phyloP scores from a whole-genome alignment of 1,140 invertebrate species.

The Neoseiulus cucumeris region DNA sequence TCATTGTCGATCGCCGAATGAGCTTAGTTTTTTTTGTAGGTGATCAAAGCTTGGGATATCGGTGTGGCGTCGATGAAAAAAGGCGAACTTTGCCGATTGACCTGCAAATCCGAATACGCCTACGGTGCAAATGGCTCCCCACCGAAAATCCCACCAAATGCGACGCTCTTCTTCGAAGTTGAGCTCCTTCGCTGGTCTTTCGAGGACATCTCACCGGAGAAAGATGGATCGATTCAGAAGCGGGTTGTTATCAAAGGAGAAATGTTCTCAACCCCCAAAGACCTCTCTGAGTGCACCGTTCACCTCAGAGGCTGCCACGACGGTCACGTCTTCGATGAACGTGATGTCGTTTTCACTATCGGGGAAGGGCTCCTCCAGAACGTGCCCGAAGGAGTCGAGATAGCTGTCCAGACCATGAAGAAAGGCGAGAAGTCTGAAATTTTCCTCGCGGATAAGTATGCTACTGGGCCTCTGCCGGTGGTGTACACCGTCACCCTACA shows the following conservation, averaged over 20 bases:
- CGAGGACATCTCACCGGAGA: slow-evolving; percentile 63
- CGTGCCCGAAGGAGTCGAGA: slow-evolving; percentile 62
- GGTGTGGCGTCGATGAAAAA: slow-evolving; percentile 84
- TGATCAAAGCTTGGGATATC: slow-evolving; percentile 89
- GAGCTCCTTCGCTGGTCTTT: slow-evolving; percentile 57
- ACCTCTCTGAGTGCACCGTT: slow-evolving; percentile 40
- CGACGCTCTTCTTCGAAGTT: slow-evolving; percentile 57
- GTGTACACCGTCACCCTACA: slow-evolving; percentile 49
- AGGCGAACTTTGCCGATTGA: slow-evolving; percentile 63
- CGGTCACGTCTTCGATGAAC: slow-evolving; percentile 44
- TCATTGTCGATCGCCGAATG: too few relatives aligned
- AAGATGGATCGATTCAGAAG: slow-evolving; percentile 60
- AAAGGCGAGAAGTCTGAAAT: slow-evolving; percentile 55
- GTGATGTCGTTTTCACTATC: slow-evolving; percentile 57
- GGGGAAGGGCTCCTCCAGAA: slow-evolving; percentile 58
- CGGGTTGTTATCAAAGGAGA: slow-evolving; percentile 45
- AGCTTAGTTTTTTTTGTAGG: slow-evolving; percentile 33
- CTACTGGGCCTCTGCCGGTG: slow-evolving; percentile 59
- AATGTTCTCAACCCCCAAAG: slow-evolving; percentile 46
- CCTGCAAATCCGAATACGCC: slow-evolving; percentile 69
- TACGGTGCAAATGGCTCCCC: slow-evolving; percentile 65
- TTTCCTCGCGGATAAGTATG: slow-evolving; percentile 53
- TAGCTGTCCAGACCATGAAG: slow-evolving; percentile 59
- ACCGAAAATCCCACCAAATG: slow-evolving; percentile 69
- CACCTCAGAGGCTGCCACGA: slow-evolving; percentile 50